Evolutionary conservation across 2,113 vertebrate genomes (phyloP), one percentile per base, ranked within the genome.

Genomic region (Anhinga rufa): DNA sequence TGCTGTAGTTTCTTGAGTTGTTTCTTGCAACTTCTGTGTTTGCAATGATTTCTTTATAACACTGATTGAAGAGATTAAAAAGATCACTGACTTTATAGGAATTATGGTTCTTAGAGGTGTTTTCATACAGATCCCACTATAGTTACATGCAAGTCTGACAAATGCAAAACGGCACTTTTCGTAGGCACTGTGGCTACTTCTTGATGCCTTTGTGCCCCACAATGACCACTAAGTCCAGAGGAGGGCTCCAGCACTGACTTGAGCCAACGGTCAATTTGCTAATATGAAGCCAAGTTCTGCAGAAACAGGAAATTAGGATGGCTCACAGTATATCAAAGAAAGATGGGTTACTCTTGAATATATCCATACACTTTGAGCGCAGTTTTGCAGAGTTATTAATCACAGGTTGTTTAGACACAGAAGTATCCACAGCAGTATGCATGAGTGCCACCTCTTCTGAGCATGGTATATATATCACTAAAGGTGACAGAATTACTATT

Each of bases 11-110:
- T 96, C 93, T 91, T 69, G 48, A 71, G 55, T 13, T 86, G 82
- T 36, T 96, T 82, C 95, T 69, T 57, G 38, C 29, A 86, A 62
- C 9, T 77, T 83, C 88, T 90, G 70, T 60, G 86, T 74, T 92
- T 89, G 64, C 54, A 92, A 52, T 51, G 58, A 57, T 44, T 61
- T 84, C 64, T 89, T 52, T 44, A n/a, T 29, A 68, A 61, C 21
- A 6, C 97, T 98, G 90, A 88, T 81, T 42, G 78, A 86, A 92
- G 55, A 92, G 17, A 82, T 93, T 12, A 61, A 84, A 82, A 87
- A 82, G 14, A 85, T 79, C 17, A 44, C 16, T 66, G 24, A 71
- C 20, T 66, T 76, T 14, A 54, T 1, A 65, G 18, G 20, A 92
- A 72, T 46, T 46, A 66, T 2, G 3, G n/a, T 28, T 79, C 25